Conservation (phyloP, 92 coral and sea anemone genomes). For the Anthopleura xanthogrammica region DNA sequence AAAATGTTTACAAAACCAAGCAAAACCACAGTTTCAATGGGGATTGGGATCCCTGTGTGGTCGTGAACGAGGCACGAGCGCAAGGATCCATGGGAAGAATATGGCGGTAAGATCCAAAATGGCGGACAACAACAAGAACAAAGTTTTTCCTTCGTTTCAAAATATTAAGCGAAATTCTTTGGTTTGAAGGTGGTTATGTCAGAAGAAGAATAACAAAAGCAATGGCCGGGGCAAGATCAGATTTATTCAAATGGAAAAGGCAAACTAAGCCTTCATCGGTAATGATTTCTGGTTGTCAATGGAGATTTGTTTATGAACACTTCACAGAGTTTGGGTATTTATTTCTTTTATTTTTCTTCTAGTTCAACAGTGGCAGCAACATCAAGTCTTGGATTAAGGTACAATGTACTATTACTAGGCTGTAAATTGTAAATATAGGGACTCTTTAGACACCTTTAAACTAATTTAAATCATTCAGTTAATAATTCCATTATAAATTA, state of each 20-base stretch:
- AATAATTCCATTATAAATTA: not conserved
- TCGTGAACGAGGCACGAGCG: constrained; percentile 1
- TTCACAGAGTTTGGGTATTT: not conserved
- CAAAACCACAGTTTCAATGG: not conserved
- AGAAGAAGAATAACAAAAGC: not conserved
- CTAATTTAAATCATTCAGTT: not conserved
- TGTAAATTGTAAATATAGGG: not conserved
- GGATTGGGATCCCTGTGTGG: constrained; percentile 30
- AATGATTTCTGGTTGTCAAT: not conserved
- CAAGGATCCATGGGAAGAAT: constrained; percentile 24
- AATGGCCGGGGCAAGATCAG: constrained; percentile 76
- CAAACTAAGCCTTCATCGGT: constrained; percentile 68
- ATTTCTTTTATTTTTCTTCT: constrained; percentile 8
- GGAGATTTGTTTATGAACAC: not conserved
- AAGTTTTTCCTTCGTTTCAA: not conserved
- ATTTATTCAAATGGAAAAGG: constrained; percentile 84
- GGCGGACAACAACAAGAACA: constrained; percentile 38
- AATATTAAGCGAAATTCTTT: not conserved
- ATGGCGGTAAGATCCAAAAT: constrained; percentile 39
- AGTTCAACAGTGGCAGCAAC: constrained; percentile 53
- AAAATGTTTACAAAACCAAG: not conserved
- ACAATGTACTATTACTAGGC: not conserved
- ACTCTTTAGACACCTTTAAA: not conserved
- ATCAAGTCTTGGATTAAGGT: constrained; percentile 98
- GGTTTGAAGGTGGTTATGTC: not conserved